A percentile compares a stretch with the other conserved stretches of the same genome.
Conservation (phyloP, 2,113 vertebrate species). For the Coptodon bakossiorum region DNA sequence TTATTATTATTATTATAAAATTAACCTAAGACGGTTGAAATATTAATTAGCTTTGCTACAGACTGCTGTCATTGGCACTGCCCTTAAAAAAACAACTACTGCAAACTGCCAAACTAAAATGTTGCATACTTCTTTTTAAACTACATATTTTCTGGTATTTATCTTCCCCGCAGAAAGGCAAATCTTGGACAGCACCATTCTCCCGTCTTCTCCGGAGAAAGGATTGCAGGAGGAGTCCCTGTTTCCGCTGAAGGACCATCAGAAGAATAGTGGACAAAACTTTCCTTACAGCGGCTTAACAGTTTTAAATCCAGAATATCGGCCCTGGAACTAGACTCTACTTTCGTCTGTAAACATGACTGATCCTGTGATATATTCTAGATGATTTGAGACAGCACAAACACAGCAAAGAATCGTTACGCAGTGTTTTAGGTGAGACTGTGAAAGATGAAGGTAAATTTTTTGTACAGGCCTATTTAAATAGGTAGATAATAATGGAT, state of each 20-base stretch:
- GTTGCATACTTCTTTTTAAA: not conserved
- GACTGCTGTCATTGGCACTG: not conserved
- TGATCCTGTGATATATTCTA: not conserved
- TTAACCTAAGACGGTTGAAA: not conserved
- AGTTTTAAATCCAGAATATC: slow-evolving; percentile 61
- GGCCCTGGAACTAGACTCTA: slow-evolving; percentile 68
- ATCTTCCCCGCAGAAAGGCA: slow-evolving; percentile 30
- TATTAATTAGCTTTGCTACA: not conserved
- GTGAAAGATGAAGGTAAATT: not conserved
- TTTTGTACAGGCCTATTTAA: slow-evolving; percentile 6
- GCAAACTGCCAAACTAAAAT: not conserved
- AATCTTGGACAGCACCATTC: slow-evolving; percentile 31
- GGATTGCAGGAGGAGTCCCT: slow-evolving; percentile 16
- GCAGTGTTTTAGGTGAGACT: not conserved
- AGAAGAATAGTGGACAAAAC: slow-evolving; percentile 31
- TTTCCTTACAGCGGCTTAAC: slow-evolving; percentile 50
- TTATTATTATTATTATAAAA: not conserved
- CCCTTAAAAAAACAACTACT: not conserved
- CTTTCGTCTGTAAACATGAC: not conserved
- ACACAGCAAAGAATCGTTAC: not conserved
- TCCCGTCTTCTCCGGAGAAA: slow-evolving; percentile 18
- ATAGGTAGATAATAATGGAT: not conserved
- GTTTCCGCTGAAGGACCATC: slow-evolving; percentile 34
- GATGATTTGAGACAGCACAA: not conserved
- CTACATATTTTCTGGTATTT: not conserved